A percentile compares a stretch with the other conserved stretches of the same genome.
These are phyloP conservation scores for Deilephila elpenor DNA, from an alignment of 2,888 invertebrate genomes.

Conservation along the genomic window DNA sequence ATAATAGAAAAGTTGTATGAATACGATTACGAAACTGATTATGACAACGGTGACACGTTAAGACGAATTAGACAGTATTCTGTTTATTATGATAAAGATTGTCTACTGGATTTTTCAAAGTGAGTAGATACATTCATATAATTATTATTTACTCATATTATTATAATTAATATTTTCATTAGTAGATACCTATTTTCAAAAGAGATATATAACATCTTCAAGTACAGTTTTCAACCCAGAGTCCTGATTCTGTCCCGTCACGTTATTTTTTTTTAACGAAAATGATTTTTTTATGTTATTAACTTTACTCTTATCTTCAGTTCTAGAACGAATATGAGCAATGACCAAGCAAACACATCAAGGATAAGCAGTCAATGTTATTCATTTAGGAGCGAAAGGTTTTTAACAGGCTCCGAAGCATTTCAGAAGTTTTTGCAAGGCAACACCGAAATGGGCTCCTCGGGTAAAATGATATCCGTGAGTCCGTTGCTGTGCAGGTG, in stretches of 20 bases:
- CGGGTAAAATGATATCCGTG: neutral
- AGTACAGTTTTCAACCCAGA: too few relatives aligned
- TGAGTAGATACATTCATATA: constrained; percentile 33
- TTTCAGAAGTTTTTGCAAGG: constrained; percentile 67
- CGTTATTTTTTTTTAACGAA: too few relatives aligned
- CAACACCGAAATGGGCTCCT: constrained; percentile 50
- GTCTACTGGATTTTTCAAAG: constrained; percentile 67
- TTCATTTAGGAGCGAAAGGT: constrained; percentile 50
- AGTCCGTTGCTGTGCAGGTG: neutral
- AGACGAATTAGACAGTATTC: constrained; percentile 74
- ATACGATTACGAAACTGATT: constrained; percentile 63
- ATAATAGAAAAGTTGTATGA: constrained; percentile 75
- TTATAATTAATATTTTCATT: too few relatives aligned
- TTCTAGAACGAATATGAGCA: constrained; percentile 43
- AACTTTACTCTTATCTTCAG: constrained; percentile 40
- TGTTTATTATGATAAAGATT: constrained; percentile 74
- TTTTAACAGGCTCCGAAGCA: constrained; percentile 68
- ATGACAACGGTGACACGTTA: constrained; percentile 67
- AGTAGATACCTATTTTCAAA: too few relatives aligned
- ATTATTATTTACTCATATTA: neutral
- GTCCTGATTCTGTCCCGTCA: too few relatives aligned
- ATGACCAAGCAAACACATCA: constrained; percentile 19
- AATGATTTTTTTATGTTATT: too few relatives aligned
- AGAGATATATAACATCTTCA: too few relatives aligned
- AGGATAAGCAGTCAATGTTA: constrained; percentile 26